Evolutionary conservation across 1,140 invertebrate species (phyloP), one percentile per base, ranked within the genome.

Genomic region (Gerris buenoi): DNA sequence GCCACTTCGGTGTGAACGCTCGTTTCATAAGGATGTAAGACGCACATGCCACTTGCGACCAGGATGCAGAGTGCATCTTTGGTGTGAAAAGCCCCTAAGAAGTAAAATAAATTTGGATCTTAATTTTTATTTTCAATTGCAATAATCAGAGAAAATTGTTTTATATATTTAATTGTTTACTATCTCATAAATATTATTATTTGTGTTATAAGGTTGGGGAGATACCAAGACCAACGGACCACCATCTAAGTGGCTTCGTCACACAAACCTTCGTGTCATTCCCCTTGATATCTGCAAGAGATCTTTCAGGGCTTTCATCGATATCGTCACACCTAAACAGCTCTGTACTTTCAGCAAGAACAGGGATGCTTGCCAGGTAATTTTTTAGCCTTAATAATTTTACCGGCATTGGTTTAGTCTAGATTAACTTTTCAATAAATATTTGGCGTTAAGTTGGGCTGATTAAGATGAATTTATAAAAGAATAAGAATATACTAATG

Each of bases 271-370:
- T 25, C 15, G 58, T 22, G 58, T 60, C 5, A 60, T 60, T 60
- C 58, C 58, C 23, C 23, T 60, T 10, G 58, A 60, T 25, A 60
- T 60, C 58, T 60, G 58, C 58, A 60, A 60, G 22, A 5, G 22
- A 25, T 5, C 58, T 25, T 60, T 60, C 58, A 60, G 58, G 58
- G 22, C 5, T 22, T 60, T 22, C 58, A 60, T 60, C 23, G 15
- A 15, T 60, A 60, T 25, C 58, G 5, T 25, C 23, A 15, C 10
- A 13, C 58, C 58, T 25, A 13, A 5, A 3, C 58, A 60, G 22
- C 58, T 60, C 58, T 60, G 58, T 25, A 60, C 58, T 22, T 60
- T 60, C 58, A 60, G 58, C 58, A 60, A 60, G 58, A 22, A 22
- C 3, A 5, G 58, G 5, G 58, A 60, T 25, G 58, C 58, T 22